Evolutionary conservation across 2,888 invertebrate species (phyloP), one percentile per base, ranked within the genome.

Genomic region (Meiosimyza decipiens): DNA sequence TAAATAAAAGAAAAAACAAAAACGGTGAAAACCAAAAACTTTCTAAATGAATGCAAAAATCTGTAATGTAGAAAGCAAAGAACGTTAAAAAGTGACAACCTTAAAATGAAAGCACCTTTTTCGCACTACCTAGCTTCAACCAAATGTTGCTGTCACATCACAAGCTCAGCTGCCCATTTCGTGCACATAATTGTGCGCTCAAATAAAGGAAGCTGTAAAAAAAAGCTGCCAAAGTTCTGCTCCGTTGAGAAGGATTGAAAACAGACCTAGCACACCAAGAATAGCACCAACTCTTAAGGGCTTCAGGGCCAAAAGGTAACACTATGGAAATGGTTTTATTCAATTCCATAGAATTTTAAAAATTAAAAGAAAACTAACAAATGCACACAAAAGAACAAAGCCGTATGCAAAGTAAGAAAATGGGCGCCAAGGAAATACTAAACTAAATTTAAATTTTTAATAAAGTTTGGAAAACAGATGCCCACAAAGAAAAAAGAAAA

Each of bases 391-490:
- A 59, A 47, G 28, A 54, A 54, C n/a, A 54, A 51, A 12, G 13
- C 49, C 33, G 60, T 12, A 28, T 59, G 51, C 16, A 52, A 71
- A 28, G 28, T 47, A 13, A 64, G 40, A 63, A 60, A 15, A 11
- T 9, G 7, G 40, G 52, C 55, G 18, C 22, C 40, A 50, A 52
- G 57, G 54, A 78, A 78, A 75, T 75, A 76, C 77, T 77, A 78
- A 81, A 79, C 76, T 72, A 77, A 82, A 81, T 83, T 82, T 82
- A 81, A 82, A 83, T 78, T 80, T 81, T 82, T 82, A 79, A 83
- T 82, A 82, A 83, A 82, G 77, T 80, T 82, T 82, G 75, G 65
- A 69, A 57, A 59, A 71, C 74, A 72, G 69, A 75, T 59, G 60
- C 55, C 55, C 40, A 52, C 33, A 16, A 16, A n/a, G 18, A 9